A percentile compares a stretch with the other conserved stretches of the same genome.
phyloP scores from a whole-genome alignment of 2,888 invertebrate species.

The Conchocele bisecta region DNA sequence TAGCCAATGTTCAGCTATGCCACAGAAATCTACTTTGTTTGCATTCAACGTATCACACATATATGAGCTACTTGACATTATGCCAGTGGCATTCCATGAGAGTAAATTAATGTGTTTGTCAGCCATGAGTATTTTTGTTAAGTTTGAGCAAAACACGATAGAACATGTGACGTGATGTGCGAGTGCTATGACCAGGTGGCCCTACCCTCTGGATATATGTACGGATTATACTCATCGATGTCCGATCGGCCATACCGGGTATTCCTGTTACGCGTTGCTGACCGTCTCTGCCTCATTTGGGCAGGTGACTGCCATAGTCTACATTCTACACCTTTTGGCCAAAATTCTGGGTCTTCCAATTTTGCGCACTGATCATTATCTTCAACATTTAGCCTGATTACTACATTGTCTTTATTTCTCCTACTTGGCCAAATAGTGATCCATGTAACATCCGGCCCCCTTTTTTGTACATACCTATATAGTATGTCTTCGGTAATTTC shows the following conservation, averaged over 20 bases:
- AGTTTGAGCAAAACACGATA: too few relatives aligned
- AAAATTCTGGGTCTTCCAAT: background rate
- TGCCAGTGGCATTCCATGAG: background rate
- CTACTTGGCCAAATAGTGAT: background rate
- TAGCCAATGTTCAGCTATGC: constrained; percentile 1
- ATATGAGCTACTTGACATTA: background rate
- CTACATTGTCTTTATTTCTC: background rate
- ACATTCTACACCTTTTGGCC: background rate
- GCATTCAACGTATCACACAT: background rate
- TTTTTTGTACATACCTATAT: background rate
- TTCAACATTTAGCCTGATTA: background rate
- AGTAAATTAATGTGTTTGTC: too few relatives aligned
- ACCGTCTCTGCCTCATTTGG: background rate
- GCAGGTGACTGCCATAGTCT: background rate
- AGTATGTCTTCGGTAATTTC: background rate
- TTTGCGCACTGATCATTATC: background rate
- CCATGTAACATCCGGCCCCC: background rate
- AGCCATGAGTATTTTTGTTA: too few relatives aligned
- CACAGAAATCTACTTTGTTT: background rate
- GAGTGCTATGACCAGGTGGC: too few relatives aligned
- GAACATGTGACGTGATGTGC: too few relatives aligned
- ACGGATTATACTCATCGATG: constrained; percentile 1
- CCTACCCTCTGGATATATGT: too few relatives aligned
- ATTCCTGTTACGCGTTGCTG: background rate
- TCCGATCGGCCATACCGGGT: background rate